A percentile compares a stretch with the other conserved stretches of the same genome.
phyloP scores from a whole-genome alignment of 2,113 vertebrate species.

The Phrynocephalus versicolor region DNA sequence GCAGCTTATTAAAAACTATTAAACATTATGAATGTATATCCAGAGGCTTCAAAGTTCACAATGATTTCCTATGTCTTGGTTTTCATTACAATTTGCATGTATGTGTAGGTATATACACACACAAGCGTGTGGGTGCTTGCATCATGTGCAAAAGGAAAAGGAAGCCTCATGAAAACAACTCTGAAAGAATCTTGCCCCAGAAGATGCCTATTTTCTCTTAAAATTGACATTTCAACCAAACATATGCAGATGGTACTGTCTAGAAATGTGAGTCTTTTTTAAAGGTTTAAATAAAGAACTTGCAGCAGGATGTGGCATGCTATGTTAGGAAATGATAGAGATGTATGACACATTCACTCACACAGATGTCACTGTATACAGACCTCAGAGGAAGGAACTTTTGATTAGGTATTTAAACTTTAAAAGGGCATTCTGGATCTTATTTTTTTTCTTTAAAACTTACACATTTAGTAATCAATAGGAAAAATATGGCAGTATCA shows the following conservation, averaged over 20 bases:
- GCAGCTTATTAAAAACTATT: background rate
- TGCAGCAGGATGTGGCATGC: conserved; percentile 19
- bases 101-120: background rate
- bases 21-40: background rate
- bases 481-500: too few relatives aligned
- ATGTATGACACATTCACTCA: conserved; percentile 31
- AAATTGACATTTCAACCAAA: accelerated
- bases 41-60: background rate
- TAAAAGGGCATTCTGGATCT: background rate
- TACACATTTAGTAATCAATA: too few relatives aligned
- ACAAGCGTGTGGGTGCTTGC: too few relatives aligned
- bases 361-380: background rate
- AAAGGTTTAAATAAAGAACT: conserved; percentile 57
- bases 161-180: background rate
- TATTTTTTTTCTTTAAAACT: too few relatives aligned
- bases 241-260: background rate
- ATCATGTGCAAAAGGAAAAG: background rate
- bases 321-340: conserved; percentile 54
- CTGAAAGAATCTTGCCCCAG: background rate
- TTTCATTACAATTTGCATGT: background rate
- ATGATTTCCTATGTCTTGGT: background rate
- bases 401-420: background rate
- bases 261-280: conserved; percentile 32
- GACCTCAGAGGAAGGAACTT: background rate
- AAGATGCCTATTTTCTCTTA: background rate